Evolutionary conservation across 2,888 invertebrate genomes (phyloP).

Genomic region (Pomacea canaliculata): DNA sequence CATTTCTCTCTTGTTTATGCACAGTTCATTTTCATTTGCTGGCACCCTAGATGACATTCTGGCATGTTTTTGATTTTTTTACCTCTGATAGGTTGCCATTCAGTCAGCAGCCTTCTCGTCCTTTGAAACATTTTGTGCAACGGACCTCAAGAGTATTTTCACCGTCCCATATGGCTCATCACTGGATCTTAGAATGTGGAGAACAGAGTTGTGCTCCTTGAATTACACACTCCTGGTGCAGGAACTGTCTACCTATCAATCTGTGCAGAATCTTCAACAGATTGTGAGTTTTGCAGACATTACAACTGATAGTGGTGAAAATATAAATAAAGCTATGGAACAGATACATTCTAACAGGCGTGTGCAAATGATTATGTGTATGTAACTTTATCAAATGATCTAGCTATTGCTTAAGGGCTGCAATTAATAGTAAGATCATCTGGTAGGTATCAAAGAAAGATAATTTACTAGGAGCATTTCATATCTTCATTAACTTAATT

Average conservation of each 20-base stretch:
- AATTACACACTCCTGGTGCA: conserved; percentile 7
- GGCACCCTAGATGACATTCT: no score
- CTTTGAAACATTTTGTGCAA: conserved; percentile 9
- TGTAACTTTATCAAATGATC: no score
- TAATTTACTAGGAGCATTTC: no score
- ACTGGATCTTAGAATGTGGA: conserved; percentile 10
- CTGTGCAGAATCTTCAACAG: background rate
- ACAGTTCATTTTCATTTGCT: no score
- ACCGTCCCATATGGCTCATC: conserved; percentile 1
- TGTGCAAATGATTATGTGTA: no score
- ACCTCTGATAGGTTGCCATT: background rate
- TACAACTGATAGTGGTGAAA: background rate
- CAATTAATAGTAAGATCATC: no score
- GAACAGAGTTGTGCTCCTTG: conserved; percentile 7
- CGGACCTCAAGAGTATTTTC: background rate
- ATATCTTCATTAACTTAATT: no score
- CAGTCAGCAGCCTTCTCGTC: background rate
- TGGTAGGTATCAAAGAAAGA: no score
- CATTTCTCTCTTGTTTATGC: background rate
- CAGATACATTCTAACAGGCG: no score
- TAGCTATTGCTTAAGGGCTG: no score
- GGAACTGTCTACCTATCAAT: conserved; percentile 13
- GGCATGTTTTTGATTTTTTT: no score
- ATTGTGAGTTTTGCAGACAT: conserved; percentile 2
- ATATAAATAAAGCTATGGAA: background rate